These are phyloP conservation scores for Patiria miniata DNA, from an alignment of 35 echinoderm and acorn worm species.

Conservation along the genomic window DNA sequence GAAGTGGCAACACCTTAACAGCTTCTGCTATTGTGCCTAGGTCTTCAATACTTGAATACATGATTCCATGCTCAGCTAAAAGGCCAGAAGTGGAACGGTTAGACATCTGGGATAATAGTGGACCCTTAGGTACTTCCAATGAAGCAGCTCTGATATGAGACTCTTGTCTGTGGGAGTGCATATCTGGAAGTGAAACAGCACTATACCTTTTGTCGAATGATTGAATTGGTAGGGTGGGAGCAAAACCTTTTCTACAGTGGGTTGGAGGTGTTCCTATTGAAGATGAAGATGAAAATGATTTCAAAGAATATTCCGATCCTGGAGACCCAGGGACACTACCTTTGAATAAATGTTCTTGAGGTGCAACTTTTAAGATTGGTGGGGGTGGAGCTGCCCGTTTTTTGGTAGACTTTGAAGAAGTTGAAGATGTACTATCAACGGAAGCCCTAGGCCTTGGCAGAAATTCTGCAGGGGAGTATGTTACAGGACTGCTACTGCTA, in stretches of 20 bases:
- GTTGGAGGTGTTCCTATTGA: background rate
- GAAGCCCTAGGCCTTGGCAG: slow-evolving; percentile 39
- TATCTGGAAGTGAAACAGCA: background rate
- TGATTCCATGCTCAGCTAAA: background rate
- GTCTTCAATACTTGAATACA: slow-evolving; percentile 22
- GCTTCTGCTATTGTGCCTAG: slow-evolving; percentile 25
- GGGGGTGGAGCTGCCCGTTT: slow-evolving; percentile 3
- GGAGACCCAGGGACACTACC: background rate
- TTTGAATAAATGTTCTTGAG: slow-evolving; percentile 3
- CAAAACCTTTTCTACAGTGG: background rate
- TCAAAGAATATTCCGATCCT: background rate
- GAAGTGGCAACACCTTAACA: slow-evolving; percentile 71
- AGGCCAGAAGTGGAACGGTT: background rate
- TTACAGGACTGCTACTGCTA: slow-evolving; percentile 15
- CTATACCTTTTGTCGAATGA: background rate
- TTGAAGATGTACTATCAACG: background rate
- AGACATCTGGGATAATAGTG: background rate
- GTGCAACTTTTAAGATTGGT: background rate
- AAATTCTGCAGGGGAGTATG: slow-evolving; percentile 70
- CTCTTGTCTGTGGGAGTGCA: background rate
- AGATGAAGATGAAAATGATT: slow-evolving; percentile 29
- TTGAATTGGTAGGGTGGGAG: background rate
- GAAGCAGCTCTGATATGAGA: background rate
- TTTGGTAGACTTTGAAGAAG: background rate
- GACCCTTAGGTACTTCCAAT: background rate